phyloP scores from a whole-genome alignment of 2,797 vertebrate genomes.

The Melanotaenia parkinsoni region DNA sequence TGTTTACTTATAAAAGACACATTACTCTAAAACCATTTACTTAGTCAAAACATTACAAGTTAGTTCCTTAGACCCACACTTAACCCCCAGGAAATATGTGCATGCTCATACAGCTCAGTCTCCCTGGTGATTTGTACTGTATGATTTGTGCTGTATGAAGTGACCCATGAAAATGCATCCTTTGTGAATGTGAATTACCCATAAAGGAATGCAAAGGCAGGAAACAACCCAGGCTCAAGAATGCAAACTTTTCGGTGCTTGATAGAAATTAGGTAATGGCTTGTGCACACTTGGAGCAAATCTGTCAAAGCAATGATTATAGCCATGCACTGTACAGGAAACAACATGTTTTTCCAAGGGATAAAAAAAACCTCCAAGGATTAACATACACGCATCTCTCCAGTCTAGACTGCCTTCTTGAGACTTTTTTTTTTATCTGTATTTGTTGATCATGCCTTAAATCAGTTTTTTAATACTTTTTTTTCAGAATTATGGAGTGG shows the following conservation, averaged over 20 bases:
- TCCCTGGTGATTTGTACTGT: conserved; percentile 13
- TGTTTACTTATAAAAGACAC: conserved; percentile 37
- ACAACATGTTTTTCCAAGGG: conserved; percentile 24
- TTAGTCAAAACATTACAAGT: conserved; percentile 45
- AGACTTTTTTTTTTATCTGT: neutral
- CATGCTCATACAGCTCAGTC: conserved; percentile 12
- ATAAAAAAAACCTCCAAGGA: neutral
- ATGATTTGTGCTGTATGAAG: conserved; percentile 17
- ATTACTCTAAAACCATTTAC: conserved; percentile 45
- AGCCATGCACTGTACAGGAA: conserved; percentile 37
- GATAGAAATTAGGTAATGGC: conserved; percentile 67
- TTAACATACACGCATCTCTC: neutral
- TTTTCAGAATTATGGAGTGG: conserved; percentile 94
- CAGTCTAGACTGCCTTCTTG: conserved; percentile 11
- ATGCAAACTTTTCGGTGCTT: conserved; percentile 65
- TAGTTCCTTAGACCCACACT: conserved; percentile 8
- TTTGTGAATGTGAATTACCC: conserved; percentile 45
- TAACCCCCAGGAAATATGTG: neutral
- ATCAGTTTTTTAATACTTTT: neutral
- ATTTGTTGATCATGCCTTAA: neutral
- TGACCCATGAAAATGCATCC: conserved; percentile 33
- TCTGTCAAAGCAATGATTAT: conserved; percentile 47
- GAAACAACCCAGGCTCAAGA: conserved; percentile 60
- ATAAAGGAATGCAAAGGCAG: conserved; percentile 64
- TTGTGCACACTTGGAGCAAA: conserved; percentile 27